These are phyloP conservation scores for Mycogona germanica DNA, from an alignment of 2,888 invertebrate genomes.

Conservation along the genomic window DNA sequence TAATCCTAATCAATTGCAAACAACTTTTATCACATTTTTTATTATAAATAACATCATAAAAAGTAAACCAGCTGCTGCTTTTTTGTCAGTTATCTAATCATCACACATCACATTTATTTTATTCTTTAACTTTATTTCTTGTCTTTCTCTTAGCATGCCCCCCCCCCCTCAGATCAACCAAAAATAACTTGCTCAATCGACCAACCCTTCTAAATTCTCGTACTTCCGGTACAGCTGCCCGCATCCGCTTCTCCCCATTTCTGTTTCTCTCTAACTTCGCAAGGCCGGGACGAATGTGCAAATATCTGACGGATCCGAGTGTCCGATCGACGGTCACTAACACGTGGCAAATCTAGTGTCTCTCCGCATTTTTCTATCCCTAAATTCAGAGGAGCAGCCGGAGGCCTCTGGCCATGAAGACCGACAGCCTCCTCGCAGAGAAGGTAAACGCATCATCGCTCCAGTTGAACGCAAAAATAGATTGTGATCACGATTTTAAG, in stretches of 20 bases:
- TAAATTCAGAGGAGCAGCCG: slow-evolving; percentile 54
- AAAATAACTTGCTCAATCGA: neutral
- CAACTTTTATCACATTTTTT: too few species aligned
- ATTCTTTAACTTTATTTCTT: too few species aligned
- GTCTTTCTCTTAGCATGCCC: neutral
- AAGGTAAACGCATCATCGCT: slow-evolving; percentile 11
- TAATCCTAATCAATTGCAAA: too few species aligned
- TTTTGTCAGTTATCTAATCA: too few species aligned
- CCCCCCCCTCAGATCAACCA: neutral
- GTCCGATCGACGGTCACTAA: slow-evolving; percentile 29
- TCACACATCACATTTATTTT: too few species aligned
- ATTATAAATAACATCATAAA: too few species aligned
- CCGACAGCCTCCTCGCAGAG: slow-evolving; percentile 9
- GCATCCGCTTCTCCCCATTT: neutral
- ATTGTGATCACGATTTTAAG: too few species aligned
- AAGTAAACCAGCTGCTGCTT: too few species aligned
- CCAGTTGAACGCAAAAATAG: too few species aligned
- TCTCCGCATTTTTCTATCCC: slow-evolving; percentile 58
- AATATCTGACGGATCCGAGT: slow-evolving; percentile 18
- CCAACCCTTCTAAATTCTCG: neutral
- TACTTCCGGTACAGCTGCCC: neutral
- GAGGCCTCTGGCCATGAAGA: slow-evolving; percentile 18
- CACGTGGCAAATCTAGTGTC: slow-evolving; percentile 44
- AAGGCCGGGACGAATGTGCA: slow-evolving; percentile 25
- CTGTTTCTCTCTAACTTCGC: neutral